A percentile compares a stretch with the other conserved stretches of the same genome.
phyloP scores from a whole-genome alignment of 2,888 invertebrate species.

The Lycophotia porphyrea region DNA sequence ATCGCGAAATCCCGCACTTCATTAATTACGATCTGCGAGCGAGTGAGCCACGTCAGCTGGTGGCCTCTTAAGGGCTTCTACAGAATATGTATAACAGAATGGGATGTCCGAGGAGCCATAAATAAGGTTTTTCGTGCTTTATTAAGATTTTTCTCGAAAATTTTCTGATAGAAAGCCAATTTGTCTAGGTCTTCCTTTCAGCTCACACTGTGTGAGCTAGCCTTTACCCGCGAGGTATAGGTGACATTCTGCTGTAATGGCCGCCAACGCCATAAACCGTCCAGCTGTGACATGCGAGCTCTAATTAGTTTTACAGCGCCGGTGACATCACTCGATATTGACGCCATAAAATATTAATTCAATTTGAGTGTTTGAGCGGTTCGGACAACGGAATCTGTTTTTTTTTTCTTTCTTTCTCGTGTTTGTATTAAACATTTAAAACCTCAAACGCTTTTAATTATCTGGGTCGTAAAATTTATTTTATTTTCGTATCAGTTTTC shows the following conservation, averaged over 20 bases:
- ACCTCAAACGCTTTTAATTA: conserved; percentile 68
- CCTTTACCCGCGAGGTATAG: conserved; percentile 39
- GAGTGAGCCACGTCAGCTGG: not conserved
- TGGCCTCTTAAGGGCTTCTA: not conserved
- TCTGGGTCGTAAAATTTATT: conserved; percentile 52
- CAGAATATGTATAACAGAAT: not conserved
- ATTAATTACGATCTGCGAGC: not conserved
- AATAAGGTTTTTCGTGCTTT: not conserved
- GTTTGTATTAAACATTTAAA: conserved; percentile 38
- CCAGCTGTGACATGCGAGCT: conserved; percentile 73
- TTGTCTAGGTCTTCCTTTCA: not conserved
- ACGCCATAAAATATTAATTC: conserved; percentile 75
- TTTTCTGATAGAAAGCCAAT: not conserved
- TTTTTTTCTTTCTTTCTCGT: conserved; percentile 28
- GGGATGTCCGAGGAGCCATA: not conserved
- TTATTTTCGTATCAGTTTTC: conserved; percentile 20
- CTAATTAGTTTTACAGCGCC: conserved; percentile 80
- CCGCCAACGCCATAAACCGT: conserved; percentile 70
- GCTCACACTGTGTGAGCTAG: not conserved
- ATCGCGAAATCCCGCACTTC: not conserved
- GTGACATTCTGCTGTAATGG: conserved; percentile 67
- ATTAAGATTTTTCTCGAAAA: too few relatives aligned
- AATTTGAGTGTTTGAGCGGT: conserved; percentile 70
- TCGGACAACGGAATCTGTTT: conserved; percentile 34
- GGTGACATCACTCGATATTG: conserved; percentile 73